phyloP scores from a whole-genome alignment of 2,113 vertebrate genomes.

The Cyphomyrus plagiostoma region DNA sequence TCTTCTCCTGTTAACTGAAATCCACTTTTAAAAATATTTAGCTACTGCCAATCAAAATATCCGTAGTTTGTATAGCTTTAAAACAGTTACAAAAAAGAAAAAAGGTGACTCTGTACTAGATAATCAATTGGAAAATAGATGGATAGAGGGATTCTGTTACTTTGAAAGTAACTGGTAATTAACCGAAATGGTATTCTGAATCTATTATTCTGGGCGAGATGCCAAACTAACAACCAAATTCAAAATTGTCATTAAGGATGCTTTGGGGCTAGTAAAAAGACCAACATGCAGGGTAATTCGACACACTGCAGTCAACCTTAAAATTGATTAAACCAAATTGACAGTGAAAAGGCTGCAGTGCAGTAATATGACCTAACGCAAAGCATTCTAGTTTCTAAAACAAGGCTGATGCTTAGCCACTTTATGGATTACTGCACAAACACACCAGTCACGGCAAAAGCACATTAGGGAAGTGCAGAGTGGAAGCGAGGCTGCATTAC shows the following conservation, averaged over 20 bases:
- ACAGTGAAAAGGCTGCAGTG: not conserved
- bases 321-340: not conserved
- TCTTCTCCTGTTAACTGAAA: not conserved
- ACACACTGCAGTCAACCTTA: not conserved
- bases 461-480: slow-evolving; percentile 18
- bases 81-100: not conserved
- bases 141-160: not conserved
- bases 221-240: not conserved
- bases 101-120: not conserved
- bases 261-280: not conserved
- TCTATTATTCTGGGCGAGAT: not conserved
- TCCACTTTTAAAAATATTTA: not conserved
- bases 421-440: not conserved
- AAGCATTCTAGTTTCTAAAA: not conserved
- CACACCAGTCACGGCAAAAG: not conserved
- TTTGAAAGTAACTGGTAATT: not conserved
- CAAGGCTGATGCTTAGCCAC: not conserved
- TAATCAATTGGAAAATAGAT: not conserved
- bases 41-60: not conserved
- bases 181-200: not conserved
- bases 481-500: slow-evolving; percentile 25
- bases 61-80: not conserved
- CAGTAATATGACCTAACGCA: not conserved
- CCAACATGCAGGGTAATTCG: not conserved
- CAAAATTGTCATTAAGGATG: not conserved